Base-by-base conservation (phyloP, 2,113 vertebrate species). In the Electrona antarctica region DNA sequence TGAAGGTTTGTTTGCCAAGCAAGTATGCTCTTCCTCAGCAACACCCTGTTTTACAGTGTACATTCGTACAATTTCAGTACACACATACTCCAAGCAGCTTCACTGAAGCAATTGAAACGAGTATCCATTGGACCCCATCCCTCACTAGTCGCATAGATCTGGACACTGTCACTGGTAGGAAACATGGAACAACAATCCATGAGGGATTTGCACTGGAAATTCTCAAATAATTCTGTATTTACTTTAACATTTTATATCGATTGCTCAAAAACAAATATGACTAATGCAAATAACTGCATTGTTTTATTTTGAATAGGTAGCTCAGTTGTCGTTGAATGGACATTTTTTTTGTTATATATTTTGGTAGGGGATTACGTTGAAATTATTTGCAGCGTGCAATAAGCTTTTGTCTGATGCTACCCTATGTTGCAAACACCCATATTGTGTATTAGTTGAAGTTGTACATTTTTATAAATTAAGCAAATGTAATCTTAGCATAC, bases 331-430 rank as follows among this genome's bases (percentile, higher is more conserved):
- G 56, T 28, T 58, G 21, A 29, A 29, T 58, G 21, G 13, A 29
- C 56, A 3, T 1, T 6, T 28, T 21, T 21, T 7, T 7, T 21
- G 8, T 29, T 48, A 21, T 21, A 21, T 21, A 21, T 21, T 58
- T 77, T 59, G 12, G 45, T 52, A 70, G 61, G 48, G 77, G 7
- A 33, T 59, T 15, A 56, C 7, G 54, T 56, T 55, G 14, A 4
- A 55, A 55, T 55, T 41, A 14, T 15, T 2, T 56, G 4, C 54
- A 14, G 0, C 28, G 81, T 77, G 77, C 77, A 83, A 77, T 83
- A 75, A 71, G 47, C 45, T 55, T 73, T 9, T n/a, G 4, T 71
- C 45, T 49, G 52, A 48, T 12, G 51, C n/a, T 54, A 13, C 11
- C 61, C 13, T 2, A 64, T 12, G 13, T 6, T 60, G 28, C 14